Base-by-base conservation (phyloP, 35 echinoderm and acorn worm genomes). In the Lytechinus pictus region DNA sequence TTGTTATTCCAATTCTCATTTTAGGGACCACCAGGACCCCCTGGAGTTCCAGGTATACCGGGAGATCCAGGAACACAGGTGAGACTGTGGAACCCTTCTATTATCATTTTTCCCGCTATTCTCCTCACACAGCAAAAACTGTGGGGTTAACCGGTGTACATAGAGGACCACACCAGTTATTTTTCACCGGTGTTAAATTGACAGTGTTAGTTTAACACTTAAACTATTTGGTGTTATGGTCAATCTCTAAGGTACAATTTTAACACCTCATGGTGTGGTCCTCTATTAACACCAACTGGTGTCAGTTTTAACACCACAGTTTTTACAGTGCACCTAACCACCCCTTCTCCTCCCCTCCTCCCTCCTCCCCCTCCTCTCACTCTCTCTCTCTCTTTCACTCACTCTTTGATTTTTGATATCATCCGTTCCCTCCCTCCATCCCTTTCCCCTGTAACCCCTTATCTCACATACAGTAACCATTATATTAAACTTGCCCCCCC, bases 31-130 rank as follows among this genome's bases (percentile, higher is more conserved):
- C 8, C 55, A 6, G 92, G 92, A 93, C 54, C 92, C 9, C 92
- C 52, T 33, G 92, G 92, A 13, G n/a, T 55, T 27, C 92, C 92
- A 9, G 92, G 92, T 93, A 93, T 93, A 93, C 92, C 92, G 9
- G 92, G 92, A 14, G 92, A 57, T 53, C 52, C 29, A n/a, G 92
- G 92, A 55, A 3, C 13, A 21, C 53, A 55, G 92, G 92, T 93
- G 27, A 27, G 92, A 16, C 21, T 19, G 6, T 24, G 7, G 4
- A 24, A 24, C 66, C 6, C 16, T 79, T 5, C 3, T 44, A 44
- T 44, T 60, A 12, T 60, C 57, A 9, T 16, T 60, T n/a, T 60
- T 60, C 57, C 57, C 57, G 10, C 9, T 10, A 60, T 60, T 10
- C 16, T 16, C 16, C 9, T 60, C n/a, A n/a, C n/a, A n/a, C n/a